These are phyloP conservation scores for Notamacropus eugenii DNA, from an alignment of 2,797 vertebrate species.

Conservation along the genomic window DNA sequence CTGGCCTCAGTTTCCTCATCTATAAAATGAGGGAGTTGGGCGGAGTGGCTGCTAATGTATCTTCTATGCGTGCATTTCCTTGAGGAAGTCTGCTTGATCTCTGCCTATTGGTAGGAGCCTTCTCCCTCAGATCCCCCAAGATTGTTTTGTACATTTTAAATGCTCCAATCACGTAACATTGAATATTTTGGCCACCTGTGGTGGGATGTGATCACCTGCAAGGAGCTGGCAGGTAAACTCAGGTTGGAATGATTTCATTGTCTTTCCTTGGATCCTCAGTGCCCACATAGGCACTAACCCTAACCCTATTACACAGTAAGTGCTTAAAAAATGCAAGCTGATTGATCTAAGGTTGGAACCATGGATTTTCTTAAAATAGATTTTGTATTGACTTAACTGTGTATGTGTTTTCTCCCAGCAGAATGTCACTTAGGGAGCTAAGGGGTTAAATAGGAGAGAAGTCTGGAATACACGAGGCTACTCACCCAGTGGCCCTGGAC, in stretches of 20 bases:
- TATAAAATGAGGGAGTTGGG: background rate
- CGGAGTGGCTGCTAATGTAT: background rate
- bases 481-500: background rate
- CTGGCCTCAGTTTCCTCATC: background rate
- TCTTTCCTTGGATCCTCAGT: background rate
- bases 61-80: background rate
- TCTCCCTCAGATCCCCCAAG: background rate
- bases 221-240: background rate
- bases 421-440: background rate
- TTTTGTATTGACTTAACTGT: background rate
- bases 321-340: background rate
- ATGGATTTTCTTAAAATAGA: background rate
- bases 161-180: background rate
- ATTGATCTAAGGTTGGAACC: background rate
- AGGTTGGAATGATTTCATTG: background rate
- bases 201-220: background rate
- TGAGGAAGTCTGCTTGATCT: background rate
- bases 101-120: background rate
- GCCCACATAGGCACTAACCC: too few relatives aligned
- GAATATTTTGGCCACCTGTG: background rate
- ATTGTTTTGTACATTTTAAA: background rate
- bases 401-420: background rate
- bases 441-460: background rate
- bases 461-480: background rate
- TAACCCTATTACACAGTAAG: too few relatives aligned